phyloP scores from a whole-genome alignment of 2,888 invertebrate species.

The Drosophila meridionalis region DNA sequence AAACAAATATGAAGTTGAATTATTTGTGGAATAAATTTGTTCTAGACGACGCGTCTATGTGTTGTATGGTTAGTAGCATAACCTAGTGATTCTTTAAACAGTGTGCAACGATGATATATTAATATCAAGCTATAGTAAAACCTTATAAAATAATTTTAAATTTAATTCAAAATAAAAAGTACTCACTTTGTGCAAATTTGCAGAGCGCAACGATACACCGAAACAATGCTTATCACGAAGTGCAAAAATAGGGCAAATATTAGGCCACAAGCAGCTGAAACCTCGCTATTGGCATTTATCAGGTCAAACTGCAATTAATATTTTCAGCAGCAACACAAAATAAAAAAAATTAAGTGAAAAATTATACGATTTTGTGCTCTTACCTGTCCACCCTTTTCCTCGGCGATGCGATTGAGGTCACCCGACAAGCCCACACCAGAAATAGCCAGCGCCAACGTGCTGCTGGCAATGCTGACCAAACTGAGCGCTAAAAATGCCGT shows the following conservation, averaged over 20 bases:
- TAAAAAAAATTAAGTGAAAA: conserved; percentile 23
- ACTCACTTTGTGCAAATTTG: conserved; percentile 84
- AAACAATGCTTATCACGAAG: conserved; percentile 83
- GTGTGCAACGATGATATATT: no score
- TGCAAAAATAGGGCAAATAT: conserved; percentile 83
- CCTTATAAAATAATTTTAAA: no score
- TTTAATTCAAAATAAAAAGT: not conserved
- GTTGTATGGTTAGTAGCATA: no score
- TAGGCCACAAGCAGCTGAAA: conserved; percentile 83
- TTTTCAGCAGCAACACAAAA: conserved; percentile 2
- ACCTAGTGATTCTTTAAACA: no score
- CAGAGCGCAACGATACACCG: conserved; percentile 84
- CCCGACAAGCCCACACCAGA: conserved; percentile 84
- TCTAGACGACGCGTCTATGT: no score
- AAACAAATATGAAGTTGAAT: no score
- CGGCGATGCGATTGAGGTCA: conserved; percentile 83
- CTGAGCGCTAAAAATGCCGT: conserved; percentile 84
- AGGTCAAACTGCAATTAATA: conserved; percentile 75
- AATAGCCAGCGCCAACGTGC: conserved; percentile 84
- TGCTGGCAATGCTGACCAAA: conserved; percentile 84
- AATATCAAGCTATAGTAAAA: no score
- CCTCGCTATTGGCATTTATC: conserved; percentile 80
- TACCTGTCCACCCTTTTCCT: conserved; percentile 69
- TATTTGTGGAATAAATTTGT: no score
- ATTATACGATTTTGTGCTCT: conserved; percentile 20